Base-by-base conservation (phyloP, 2,797 vertebrate species). In the Pterois miles region DNA sequence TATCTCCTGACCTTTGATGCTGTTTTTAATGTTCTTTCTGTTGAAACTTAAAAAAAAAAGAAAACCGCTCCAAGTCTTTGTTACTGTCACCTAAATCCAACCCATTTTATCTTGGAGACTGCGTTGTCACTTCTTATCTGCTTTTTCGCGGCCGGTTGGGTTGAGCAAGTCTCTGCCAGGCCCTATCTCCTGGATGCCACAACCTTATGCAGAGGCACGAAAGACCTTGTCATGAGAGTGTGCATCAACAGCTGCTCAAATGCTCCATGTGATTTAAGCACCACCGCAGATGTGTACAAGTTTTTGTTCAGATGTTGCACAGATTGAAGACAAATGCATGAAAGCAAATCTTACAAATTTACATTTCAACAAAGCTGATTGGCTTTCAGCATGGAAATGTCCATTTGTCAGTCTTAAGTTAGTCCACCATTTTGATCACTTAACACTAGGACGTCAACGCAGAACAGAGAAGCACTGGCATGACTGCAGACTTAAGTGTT, bases 81-180 rank as follows among this genome's bases (percentile, higher is more conserved):
- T 63, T 71, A 71, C 66, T 33, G 82, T 89, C 89, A 83, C 84
- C 74, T 81, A 78, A 85, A 88, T 78, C 54, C 76, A 78, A 34
- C 64, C 78, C 1, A 13, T 62, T 81, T 84, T 87, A 84, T 84
- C 84, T 76, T 8, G 20, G 67, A 82, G 83, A 76, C 76, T 56
- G 43, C 58, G 83, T 81, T 88, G 88, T 88, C 87, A 76, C 68
- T 80, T 65, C 68, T 80, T 87, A 86, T 89, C 82, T 85, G 53
- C 78, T 83, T 78, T 82, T 31, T 57, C 27, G 8, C 71, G 72
- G 80, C 69, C 78, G 81, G 77, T 59, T 66, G n/a, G 79, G 67
- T 56, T 5, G 20, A 82, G 76, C 70, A 63, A 69, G 66, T 80
- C 71, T 84, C 84, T 79, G 75, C 38, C 65, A 69, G 83, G 50